Base-by-base conservation (phyloP, 2,113 vertebrate species). In the Edolisoma coerulescens region DNA sequence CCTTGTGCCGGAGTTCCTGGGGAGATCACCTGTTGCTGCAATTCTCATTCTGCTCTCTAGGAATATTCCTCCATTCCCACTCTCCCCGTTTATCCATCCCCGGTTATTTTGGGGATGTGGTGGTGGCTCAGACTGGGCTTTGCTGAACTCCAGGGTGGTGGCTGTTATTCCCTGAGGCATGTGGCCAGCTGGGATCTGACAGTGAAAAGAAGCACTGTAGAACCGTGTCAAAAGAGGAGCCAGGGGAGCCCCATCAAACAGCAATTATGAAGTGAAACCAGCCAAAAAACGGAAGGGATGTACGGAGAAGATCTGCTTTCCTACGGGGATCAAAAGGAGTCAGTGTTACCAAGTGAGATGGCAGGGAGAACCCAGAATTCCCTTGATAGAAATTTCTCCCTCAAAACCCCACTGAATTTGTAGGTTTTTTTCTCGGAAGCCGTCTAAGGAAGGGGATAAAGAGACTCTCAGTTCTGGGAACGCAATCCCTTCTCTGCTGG, bases 401-500 rank as follows among this genome's bases (percentile, higher is more conserved):
- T 68, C 50, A 73, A 47, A 79, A 71, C 5, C 14, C 5, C 39
- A 28, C 30, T 16, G n/a, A 30, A 71, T 81, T 28, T 63, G 53
- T n/a, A 45, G n/a, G 0, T 1, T 33, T 67, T 87, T 68, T 22
- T 10, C 63, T 85, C 85, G 50, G 64, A 90, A 82, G 52, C 83
- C 1, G 16, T 45, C 49, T 64, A 49, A 42, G 41, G 77, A 71
- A 96, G 13, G 65, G 93, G 74, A 93, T 82, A 90, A 92, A 94
- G 74, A 75, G 86, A 57, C 73, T 81, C 49, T 92, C 53, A 84
- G 92, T 90, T 78, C 83, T 92, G 88, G 35, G 10, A 94, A 53
- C 3, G 1, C 59, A 81, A 91, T 95, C 65, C 80, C 28, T 79
- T 95, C 91, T 23, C 73, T 96, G 92, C 89, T 96, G 75, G 76